A percentile compares a stretch with the other conserved stretches of the same genome.
phyloP scores from a whole-genome alignment of 2,888 invertebrate species.

The Altica lythri region DNA sequence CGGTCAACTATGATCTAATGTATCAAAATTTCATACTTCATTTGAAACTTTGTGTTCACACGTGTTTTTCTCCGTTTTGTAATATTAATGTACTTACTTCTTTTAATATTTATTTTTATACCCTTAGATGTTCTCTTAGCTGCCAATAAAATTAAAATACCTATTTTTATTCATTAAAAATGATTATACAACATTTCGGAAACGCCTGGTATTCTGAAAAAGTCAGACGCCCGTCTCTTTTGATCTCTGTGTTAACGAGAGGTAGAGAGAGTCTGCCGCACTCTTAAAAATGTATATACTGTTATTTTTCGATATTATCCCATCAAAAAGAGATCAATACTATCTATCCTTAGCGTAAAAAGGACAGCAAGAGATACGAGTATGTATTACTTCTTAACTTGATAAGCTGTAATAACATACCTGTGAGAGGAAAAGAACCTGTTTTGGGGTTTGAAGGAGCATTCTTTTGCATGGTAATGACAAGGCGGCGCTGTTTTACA shows the following conservation, averaged over 20 bases:
- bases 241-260: slow-evolving; percentile 2
- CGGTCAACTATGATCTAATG: too few relatives aligned
- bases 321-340: slow-evolving; percentile 30
- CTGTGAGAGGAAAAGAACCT: slow-evolving; percentile 32
- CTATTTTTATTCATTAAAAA: too few relatives aligned
- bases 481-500: slow-evolving; percentile 34
- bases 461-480: slow-evolving; percentile 39
- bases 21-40: too few relatives aligned
- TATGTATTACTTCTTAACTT: slow-evolving; percentile 21
- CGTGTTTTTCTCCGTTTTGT: too few relatives aligned
- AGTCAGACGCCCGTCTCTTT: neutral
- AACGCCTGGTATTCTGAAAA: neutral
- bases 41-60: too few relatives aligned
- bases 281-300: slow-evolving; percentile 20
- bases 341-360: slow-evolving; percentile 18
- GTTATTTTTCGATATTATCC: slow-evolving; percentile 30
- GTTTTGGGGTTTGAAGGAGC: slow-evolving; percentile 35
- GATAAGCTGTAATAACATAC: slow-evolving; percentile 38
- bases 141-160: too few relatives aligned
- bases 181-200: too few relatives aligned
- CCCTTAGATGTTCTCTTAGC: too few relatives aligned
- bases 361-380: slow-evolving; percentile 12
- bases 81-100: too few relatives aligned
- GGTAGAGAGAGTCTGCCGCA: slow-evolving; percentile 1
- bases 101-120: too few relatives aligned